Base-by-base conservation (phyloP, 2,797 vertebrate genomes). In the Onychomys leucogaster region DNA sequence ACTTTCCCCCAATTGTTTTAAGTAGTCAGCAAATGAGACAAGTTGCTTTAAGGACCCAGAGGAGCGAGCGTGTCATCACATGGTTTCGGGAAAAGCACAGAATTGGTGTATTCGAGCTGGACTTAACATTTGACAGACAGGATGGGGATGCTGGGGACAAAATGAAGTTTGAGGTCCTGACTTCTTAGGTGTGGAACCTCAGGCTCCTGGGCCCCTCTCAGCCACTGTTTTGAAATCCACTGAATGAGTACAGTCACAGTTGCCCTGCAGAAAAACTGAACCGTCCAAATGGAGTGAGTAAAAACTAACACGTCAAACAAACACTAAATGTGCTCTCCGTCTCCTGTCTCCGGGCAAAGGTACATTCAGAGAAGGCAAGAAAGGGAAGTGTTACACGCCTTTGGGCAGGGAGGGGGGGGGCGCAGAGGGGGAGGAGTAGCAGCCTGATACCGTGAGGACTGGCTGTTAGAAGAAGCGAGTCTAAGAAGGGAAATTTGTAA, bases 1-100 rank as follows among this genome's bases (percentile, higher is more conserved):
- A n/a, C 55, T 95, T 92, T 29, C 43, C 23, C 17, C 49, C 37
- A 81, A 75, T 84, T 90, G 93, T 65, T 89, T 80, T 73, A 77
- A 90, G 46, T 76, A 4, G 32, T 46, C 46, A 80, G 37, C 43
- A 75, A 92, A 29, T 16, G 80, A 21, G 29, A 49, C 49, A 86
- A 49, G 29, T 16, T 88, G 46, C 25, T 82, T 0, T 59, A 43
- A 34, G 69, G 84, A 75, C 32, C 67, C 76, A 81, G 25, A 91
- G 27, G 55, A 57, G 55, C 13, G 49, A 59, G 37, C 65, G 12
- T 12, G 13, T 84, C 57, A 12, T 2, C 49, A 46, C 27, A 27
- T 52, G 80, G 69, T 61, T 95, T 82, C n/a, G 19, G 61, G 94
- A 61, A 91, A n/a, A 90, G 12, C 83, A 1, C 32, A 61, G 41